phyloP scores from a whole-genome alignment of 1,140 invertebrate genomes.

The Zophobas atratus region DNA sequence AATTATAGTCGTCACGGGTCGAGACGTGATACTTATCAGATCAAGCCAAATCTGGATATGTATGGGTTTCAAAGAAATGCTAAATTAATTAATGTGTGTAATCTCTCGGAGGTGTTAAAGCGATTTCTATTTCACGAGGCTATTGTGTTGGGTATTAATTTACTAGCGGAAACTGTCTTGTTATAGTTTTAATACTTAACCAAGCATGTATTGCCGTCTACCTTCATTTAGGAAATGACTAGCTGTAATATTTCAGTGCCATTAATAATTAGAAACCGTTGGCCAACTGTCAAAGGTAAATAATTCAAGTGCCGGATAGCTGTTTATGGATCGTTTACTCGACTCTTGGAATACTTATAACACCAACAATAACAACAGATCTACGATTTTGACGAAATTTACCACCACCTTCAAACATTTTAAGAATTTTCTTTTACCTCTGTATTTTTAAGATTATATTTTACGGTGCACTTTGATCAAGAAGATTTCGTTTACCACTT shows the following conservation, averaged over 20 bases:
- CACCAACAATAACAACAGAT: no score
- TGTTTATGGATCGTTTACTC: constrained; percentile 19
- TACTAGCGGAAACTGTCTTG: constrained; percentile 36
- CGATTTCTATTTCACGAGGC: constrained; percentile 20
- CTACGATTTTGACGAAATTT: no score
- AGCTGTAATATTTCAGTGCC: constrained; percentile 40
- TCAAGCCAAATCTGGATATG: background rate
- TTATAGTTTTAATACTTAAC: constrained; percentile 42
- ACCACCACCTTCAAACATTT: no score
- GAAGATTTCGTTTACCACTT: no score
- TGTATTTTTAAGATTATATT: no score
- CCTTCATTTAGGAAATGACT: constrained; percentile 42
- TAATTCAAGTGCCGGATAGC: constrained; percentile 16
- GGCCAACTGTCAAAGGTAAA: constrained; percentile 38
- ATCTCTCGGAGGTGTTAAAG: constrained; percentile 1
- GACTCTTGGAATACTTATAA: background rate
- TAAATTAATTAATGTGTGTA: background rate
- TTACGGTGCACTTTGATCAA: no score
- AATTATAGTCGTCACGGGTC: constrained; percentile 21
- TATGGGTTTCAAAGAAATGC: background rate
- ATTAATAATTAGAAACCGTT: constrained; percentile 39
- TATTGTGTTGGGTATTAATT: constrained; percentile 22
- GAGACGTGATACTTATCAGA: background rate
- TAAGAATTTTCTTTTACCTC: no score
- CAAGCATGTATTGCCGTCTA: constrained; percentile 20